phyloP scores from a whole-genome alignment of 2,888 invertebrate species.

The Oligia fasciuncula region DNA sequence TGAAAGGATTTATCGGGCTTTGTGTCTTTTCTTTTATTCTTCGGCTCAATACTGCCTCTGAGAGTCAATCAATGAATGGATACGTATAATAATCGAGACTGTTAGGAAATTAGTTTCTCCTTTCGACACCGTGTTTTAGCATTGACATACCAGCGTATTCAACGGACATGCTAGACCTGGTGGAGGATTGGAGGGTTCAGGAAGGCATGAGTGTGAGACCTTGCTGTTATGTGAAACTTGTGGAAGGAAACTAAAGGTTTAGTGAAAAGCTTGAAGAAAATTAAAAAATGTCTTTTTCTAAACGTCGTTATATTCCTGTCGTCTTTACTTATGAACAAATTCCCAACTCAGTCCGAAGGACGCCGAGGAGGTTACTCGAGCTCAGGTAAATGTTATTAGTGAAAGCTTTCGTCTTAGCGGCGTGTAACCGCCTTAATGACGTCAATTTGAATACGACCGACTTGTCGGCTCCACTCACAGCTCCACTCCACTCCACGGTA shows the following conservation, averaged over 20 bases:
- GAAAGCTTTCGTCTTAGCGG: conserved; percentile 69
- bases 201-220: background rate
- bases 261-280: conserved; percentile 4
- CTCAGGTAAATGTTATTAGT: conserved; percentile 66
- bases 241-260: background rate
- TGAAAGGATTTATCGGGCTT: conserved; percentile 78
- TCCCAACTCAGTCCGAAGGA: conserved; percentile 18
- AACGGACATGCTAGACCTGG: background rate
- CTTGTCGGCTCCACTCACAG: conserved; percentile 68
- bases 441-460: conserved; percentile 83
- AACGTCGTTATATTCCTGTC: conserved; percentile 1
- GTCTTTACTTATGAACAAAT: conserved; percentile 42
- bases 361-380: conserved; percentile 38
- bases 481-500: conserved; percentile 72
- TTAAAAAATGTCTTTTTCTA: background rate
- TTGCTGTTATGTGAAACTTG: background rate
- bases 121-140: background rate
- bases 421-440: conserved; percentile 79
- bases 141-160: background rate
- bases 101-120: conserved; percentile 27
- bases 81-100: conserved; percentile 33
- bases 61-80: conserved; percentile 66
- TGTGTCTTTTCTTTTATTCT: conserved; percentile 74
- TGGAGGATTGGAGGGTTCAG: background rate
- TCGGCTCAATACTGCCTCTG: conserved; percentile 71